Evolutionary conservation across 1,140 invertebrate species (phyloP).

Genomic region (Drosophila simulans): DNA sequence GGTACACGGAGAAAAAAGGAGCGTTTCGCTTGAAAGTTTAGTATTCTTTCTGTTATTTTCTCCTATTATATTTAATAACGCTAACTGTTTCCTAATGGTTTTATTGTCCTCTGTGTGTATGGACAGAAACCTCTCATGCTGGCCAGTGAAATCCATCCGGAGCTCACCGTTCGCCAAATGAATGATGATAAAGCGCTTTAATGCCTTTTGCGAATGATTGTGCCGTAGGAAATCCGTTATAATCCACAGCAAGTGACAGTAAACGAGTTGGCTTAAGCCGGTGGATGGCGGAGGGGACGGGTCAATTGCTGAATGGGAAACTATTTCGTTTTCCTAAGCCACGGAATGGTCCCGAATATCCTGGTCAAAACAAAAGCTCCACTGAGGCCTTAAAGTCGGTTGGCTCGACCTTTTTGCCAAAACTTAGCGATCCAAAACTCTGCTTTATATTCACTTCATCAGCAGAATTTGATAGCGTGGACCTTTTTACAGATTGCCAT

Average conservation of each 20-base stretch:
- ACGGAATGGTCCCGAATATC: constrained; percentile 24
- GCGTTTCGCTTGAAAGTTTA: too few species aligned
- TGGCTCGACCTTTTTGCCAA: constrained; percentile 17
- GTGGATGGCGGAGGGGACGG: background rate
- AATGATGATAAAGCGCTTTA: constrained; percentile 81
- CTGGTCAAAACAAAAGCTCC: constrained; percentile 31
- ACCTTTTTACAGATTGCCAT: constrained; percentile 36
- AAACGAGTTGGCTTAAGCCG: constrained; percentile 64
- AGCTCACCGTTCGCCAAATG: constrained; percentile 68
- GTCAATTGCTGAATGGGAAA: constrained; percentile 57
- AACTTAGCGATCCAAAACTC: constrained; percentile 22
- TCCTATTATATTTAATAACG: too few species aligned
- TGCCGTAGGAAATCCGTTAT: constrained; percentile 75
- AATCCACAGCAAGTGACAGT: constrained; percentile 82
- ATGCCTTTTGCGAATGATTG: constrained; percentile 79
- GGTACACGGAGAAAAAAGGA: background rate
- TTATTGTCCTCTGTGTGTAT: constrained; percentile 12
- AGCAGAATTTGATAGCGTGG: constrained; percentile 6
- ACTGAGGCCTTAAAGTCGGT: constrained; percentile 1
- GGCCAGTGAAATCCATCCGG: constrained; percentile 41
- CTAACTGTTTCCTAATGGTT: too few species aligned
- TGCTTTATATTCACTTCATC: background rate
- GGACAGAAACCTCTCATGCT: constrained; percentile 7
- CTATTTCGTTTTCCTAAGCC: constrained; percentile 62
- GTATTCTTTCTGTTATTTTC: too few species aligned